A percentile compares a stretch with the other conserved stretches of the same genome.
phyloP scores from a whole-genome alignment of 2,888 invertebrate species.

The Cephonodes hylas region DNA sequence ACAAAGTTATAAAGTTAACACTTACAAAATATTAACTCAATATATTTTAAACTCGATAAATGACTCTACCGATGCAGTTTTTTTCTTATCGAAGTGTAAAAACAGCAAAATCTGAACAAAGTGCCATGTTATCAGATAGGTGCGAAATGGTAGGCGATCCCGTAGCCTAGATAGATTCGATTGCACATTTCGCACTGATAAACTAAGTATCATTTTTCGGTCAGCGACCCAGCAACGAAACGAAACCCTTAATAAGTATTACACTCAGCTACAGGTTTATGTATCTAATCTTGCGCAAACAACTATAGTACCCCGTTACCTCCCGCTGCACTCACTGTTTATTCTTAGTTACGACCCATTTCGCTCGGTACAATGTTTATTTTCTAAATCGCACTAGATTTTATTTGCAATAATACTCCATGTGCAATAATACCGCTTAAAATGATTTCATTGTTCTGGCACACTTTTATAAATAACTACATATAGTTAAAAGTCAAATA shows the following conservation, averaged over 20 bases:
- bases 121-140: not conserved
- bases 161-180: slow-evolving; percentile 39
- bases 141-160: not conserved
- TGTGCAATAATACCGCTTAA: not conserved
- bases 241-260: slow-evolving; percentile 39
- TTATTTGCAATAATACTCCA: slow-evolving; percentile 37
- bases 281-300: slow-evolving; percentile 65
- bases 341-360: slow-evolving; percentile 64
- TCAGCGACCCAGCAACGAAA: slow-evolving; percentile 30
- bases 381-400: slow-evolving; percentile 45
- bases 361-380: slow-evolving; percentile 44
- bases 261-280: slow-evolving; percentile 51
- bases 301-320: slow-evolving; percentile 41
- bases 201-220: slow-evolving; percentile 26
- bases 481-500: too few species aligned
- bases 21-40: not conserved
- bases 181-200: slow-evolving; percentile 13
- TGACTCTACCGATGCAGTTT: not conserved
- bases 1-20: not conserved
- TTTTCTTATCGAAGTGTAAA: not conserved
- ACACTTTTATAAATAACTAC: not conserved
- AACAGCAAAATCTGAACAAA: not conserved
- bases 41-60: too few species aligned
- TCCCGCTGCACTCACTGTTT: slow-evolving; percentile 50
- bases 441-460: not conserved